phyloP scores from a whole-genome alignment of 2,113 vertebrate species.

The Procapra przewalskii region DNA sequence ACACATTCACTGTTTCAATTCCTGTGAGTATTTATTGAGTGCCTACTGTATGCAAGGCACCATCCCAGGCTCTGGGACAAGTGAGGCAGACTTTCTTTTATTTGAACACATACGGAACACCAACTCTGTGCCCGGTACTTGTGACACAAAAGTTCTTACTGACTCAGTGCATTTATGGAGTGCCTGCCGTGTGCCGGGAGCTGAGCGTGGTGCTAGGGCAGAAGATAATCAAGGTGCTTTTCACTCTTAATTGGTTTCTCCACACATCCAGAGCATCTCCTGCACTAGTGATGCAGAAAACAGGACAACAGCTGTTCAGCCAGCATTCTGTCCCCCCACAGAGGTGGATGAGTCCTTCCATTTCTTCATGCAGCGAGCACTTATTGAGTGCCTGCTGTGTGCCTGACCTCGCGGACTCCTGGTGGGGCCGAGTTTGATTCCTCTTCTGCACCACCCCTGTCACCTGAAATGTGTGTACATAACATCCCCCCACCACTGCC shows the following conservation, averaged over 20 bases:
- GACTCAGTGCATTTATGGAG: neutral
- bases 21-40: conserved; percentile 15
- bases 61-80: neutral
- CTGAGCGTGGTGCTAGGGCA: neutral
- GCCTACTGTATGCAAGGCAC: neutral
- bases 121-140: neutral
- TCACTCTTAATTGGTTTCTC: neutral
- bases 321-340: neutral
- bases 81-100: neutral
- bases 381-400: neutral
- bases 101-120: neutral
- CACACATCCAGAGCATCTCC: neutral
- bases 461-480: neutral
- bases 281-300: neutral
- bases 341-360: neutral
- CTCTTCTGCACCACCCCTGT: fast-evolving
- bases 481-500: too few relatives aligned
- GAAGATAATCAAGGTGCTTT: neutral
- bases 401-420: neutral
- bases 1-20: neutral
- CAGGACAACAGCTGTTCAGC: fast-evolving
- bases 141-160: neutral
- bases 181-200: neutral
- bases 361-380: neutral
- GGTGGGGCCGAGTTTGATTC: neutral